These are phyloP conservation scores for Eudasyphora cyanicolor DNA, from an alignment of 2,888 invertebrate species.

Conservation along the genomic window DNA sequence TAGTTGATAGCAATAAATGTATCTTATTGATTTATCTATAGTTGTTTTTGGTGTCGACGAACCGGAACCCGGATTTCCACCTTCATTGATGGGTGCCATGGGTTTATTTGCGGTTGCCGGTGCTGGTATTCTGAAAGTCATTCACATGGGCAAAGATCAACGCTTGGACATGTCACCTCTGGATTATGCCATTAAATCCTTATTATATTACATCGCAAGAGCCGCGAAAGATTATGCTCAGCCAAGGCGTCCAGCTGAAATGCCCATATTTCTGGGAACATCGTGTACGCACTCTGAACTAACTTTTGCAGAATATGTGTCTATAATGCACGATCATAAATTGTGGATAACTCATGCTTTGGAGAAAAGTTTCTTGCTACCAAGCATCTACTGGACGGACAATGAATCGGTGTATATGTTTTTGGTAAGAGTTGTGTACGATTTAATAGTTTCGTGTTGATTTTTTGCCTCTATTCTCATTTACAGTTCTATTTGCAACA, in stretches of 20 bases:
- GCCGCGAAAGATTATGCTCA: constrained; percentile 23
- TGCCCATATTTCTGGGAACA: constrained; percentile 68
- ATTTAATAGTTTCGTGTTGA: background rate
- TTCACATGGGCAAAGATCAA: constrained; percentile 62
- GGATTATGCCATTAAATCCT: constrained; percentile 69
- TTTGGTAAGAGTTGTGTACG: background rate
- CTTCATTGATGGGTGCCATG: constrained; percentile 72
- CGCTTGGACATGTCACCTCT: constrained; percentile 72
- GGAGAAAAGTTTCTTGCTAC: constrained; percentile 46
- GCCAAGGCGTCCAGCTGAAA: constrained; percentile 23
- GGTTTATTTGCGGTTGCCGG: constrained; percentile 72
- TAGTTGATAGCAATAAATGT: background rate
- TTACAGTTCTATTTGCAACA: constrained; percentile 69
- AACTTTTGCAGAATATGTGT: constrained; percentile 38
- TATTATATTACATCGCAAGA: constrained; percentile 41
- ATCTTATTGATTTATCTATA: constrained; percentile 39
- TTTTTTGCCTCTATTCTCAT: background rate
- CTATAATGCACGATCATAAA: background rate
- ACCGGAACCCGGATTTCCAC: constrained; percentile 72
- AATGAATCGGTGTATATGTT: background rate
- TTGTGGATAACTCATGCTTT: constrained; percentile 14
- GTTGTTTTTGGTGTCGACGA: constrained; percentile 72
- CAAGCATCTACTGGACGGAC: background rate
- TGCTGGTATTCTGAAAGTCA: constrained; percentile 71
- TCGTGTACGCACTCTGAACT: constrained; percentile 52